A percentile compares a stretch with the other conserved stretches of the same genome.
These are phyloP conservation scores for Simalia tracyae DNA, from an alignment of 2,797 vertebrate genomes.

Conservation along the genomic window DNA sequence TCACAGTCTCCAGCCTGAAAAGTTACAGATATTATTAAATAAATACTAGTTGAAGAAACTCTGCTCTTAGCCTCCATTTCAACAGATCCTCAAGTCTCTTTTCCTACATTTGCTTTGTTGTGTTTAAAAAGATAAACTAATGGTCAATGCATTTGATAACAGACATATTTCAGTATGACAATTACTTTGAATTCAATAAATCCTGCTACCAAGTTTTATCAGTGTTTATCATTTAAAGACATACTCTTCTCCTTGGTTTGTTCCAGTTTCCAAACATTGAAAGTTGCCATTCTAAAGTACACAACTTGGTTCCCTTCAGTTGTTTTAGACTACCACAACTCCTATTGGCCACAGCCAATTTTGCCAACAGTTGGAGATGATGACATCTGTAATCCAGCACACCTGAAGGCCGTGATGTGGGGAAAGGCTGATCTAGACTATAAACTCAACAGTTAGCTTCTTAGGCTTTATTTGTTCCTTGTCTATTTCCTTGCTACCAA, in stretches of 20 bases:
- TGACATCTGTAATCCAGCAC: neutral
- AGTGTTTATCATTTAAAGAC: neutral
- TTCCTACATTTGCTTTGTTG: neutral
- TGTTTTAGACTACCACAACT: neutral
- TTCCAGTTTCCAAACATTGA: neutral
- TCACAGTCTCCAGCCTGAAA: neutral
- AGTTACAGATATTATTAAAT: neutral
- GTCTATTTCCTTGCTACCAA: neutral
- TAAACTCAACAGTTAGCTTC: neutral
- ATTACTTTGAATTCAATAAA: neutral
- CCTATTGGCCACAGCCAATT: neutral
- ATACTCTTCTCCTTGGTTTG: neutral
- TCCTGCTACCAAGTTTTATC: neutral
- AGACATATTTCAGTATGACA: neutral
- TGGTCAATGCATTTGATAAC: neutral
- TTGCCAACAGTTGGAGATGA: neutral
- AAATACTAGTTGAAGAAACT: neutral
- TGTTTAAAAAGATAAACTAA: neutral
- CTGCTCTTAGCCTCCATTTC: neutral
- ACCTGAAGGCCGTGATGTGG: too few relatives aligned
- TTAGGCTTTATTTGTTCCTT: neutral
- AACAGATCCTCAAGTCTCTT: neutral
- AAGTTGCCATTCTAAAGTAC: neutral
- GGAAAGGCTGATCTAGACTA: neutral
- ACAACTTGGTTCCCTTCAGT: neutral